These are phyloP conservation scores for Onychomys leucogaster DNA, from an alignment of 2,797 vertebrate genomes.

Conservation along the genomic window DNA sequence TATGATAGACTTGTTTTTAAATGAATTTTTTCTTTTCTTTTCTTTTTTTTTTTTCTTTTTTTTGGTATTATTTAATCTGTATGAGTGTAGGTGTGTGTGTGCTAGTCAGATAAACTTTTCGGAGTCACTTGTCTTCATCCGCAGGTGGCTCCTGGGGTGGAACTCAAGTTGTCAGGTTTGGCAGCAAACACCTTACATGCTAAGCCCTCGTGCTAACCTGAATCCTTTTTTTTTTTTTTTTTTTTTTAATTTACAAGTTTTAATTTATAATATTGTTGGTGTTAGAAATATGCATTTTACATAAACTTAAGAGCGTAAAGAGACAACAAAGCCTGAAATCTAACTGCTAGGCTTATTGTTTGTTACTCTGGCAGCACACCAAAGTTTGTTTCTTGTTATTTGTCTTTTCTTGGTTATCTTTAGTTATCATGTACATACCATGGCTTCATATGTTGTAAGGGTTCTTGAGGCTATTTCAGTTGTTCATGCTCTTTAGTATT, in stretches of 20 bases:
- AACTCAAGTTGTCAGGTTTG: background rate
- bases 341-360: background rate
- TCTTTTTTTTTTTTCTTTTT: background rate
- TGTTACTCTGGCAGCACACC: background rate
- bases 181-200: background rate
- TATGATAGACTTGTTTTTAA: background rate
- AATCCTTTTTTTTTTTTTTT: background rate
- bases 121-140: background rate
- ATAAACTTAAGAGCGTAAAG: background rate
- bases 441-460: background rate
- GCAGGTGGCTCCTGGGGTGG: background rate
- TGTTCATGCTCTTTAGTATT: background rate
- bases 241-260: background rate
- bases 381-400: background rate
- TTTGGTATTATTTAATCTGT: background rate
- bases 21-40: background rate
- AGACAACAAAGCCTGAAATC: conserved; percentile 9
- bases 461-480: background rate
- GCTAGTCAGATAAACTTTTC: background rate
- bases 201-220: background rate
- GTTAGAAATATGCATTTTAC: background rate
- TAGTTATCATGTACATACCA: background rate
- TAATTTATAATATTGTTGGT: background rate
- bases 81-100: background rate
- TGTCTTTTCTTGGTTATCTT: background rate